Base-by-base conservation (phyloP, 2,797 vertebrate genomes). In the Antrozous pallidus region DNA sequence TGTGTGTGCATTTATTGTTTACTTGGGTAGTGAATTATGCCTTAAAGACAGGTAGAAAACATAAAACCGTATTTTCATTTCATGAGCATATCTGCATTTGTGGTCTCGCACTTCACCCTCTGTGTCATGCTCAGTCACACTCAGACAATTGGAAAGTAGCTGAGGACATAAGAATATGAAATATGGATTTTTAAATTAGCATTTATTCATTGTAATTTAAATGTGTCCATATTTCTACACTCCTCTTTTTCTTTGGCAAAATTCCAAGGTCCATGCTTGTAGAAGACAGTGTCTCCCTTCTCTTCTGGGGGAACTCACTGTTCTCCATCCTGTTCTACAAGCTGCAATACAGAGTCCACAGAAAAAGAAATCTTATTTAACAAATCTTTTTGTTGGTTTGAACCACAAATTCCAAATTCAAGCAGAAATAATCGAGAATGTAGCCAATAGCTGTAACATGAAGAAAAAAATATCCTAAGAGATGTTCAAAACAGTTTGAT, bases 61-160 rank as follows among this genome's bases (percentile, higher is more conserved):
- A 65, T 86, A 81, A 89, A 93, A 45, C 65, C 42, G 9, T 20
- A 6, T 31, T 83, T 67, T 77, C 77, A 70, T 88, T 90, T 92
- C 36, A 33, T 26, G 49, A 26, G 6, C 20, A 8, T 63, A 56
- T 88, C 92, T 92, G 49, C 26, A 26, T 86, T 90, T 79, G 36
- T 54, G 36, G 40, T 65, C 36, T 85, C 79, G 22, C 17, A 77
- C 28, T 49, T 77, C 7, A 28, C 28, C 81, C 26, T 38, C 28
- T 86, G 3, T 74, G 56, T 14, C 22, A 70, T 31, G 65, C 5
- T 87, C 54, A 56, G 33, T 20, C 54, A 87, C 17, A 31, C 9
- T 88, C 54, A 49, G 33, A 16, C 63, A 91, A 88, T 51, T 28
- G 69, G 40, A 96, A 95, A 96, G 84, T 33, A 93, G 45, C 38